phyloP scores from a whole-genome alignment of 2,888 invertebrate genomes.

The Dermolepida albohirtum region DNA sequence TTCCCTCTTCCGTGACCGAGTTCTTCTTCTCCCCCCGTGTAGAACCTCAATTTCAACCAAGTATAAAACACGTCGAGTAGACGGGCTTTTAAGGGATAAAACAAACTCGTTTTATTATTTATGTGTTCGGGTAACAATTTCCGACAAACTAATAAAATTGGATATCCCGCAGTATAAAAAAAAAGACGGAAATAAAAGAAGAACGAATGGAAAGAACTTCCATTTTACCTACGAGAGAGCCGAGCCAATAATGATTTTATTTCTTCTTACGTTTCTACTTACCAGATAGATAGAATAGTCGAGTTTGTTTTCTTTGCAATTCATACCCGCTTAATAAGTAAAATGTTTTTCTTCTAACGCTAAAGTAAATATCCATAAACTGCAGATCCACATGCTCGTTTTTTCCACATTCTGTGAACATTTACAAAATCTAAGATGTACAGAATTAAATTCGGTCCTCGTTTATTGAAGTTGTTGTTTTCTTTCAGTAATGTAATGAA shows the following conservation, averaged over 20 bases:
- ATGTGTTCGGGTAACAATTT: conserved; percentile 34
- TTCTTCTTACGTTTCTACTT: no score
- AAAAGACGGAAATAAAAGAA: conserved; percentile 7
- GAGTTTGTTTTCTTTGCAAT: no score
- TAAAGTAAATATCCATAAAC: no score
- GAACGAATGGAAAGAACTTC: neutral
- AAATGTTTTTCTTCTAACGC: conserved; percentile 8
- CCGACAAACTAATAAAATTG: conserved; percentile 36
- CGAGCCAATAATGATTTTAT: no score
- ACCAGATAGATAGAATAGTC: no score
- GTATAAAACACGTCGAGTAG: conserved; percentile 28
- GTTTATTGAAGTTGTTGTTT: conserved; percentile 6
- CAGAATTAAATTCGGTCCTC: neutral
- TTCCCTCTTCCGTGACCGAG: conserved; percentile 1
- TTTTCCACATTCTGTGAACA: no score
- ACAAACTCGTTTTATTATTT: conserved; percentile 36
- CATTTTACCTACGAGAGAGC: no score
- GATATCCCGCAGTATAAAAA: conserved; percentile 3
- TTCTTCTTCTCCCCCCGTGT: no score
- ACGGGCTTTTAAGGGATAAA: conserved; percentile 37
- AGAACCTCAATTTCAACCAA: conserved; percentile 23
- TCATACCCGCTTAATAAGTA: conserved; percentile 9
- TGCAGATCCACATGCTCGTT: no score
- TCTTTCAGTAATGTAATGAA: conserved; percentile 8
- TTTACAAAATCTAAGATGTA: no score